These are phyloP conservation scores for Puffinus mauretanicus DNA, from an alignment of 2,113 vertebrate species.

Conservation along the genomic window DNA sequence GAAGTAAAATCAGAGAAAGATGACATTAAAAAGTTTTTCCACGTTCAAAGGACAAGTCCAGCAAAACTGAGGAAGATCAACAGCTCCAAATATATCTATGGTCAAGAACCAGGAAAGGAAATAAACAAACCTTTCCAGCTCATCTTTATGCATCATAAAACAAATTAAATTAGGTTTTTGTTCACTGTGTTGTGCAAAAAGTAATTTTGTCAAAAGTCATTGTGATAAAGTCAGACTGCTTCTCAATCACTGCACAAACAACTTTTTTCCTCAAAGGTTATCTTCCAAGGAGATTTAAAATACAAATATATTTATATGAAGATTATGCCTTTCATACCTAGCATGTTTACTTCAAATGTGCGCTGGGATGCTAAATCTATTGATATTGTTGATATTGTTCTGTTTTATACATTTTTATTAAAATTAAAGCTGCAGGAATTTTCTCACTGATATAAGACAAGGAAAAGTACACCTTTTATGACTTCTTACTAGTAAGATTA, in stretches of 20 bases:
- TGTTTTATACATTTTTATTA: neutral
- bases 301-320: neutral
- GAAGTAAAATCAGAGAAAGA: neutral
- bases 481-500: neutral
- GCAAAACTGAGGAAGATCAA: neutral
- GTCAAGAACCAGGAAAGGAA: conserved; percentile 22
- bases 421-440: neutral
- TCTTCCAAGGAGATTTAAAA: conserved; percentile 33
- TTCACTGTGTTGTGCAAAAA: conserved; percentile 43
- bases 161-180: conserved; percentile 51
- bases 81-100: neutral
- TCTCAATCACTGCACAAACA: conserved; percentile 23
- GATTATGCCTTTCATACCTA: neutral
- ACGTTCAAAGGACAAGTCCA: neutral
- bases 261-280: neutral
- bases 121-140: conserved; percentile 27
- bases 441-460: neutral
- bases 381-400: neutral
- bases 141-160: conserved; percentile 56
- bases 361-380: neutral
- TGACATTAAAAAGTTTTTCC: neutral
- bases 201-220: conserved; percentile 31
- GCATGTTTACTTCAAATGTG: neutral
- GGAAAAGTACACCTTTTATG: neutral
- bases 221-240: conserved; percentile 20